Base-by-base conservation (phyloP, 1,140 invertebrate species). In the Calephelis virginiensis region DNA sequence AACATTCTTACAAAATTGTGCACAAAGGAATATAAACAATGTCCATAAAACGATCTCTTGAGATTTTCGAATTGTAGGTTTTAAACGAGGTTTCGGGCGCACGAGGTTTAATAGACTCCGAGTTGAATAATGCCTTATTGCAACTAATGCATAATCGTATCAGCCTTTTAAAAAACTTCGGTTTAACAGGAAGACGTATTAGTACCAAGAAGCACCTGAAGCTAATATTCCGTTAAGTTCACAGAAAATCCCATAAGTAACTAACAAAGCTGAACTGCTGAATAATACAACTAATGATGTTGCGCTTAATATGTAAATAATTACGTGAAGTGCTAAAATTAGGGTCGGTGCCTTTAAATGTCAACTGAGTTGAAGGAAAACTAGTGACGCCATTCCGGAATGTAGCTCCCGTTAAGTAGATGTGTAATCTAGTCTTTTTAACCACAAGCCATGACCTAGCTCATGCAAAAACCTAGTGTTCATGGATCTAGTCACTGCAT, bases 231-330 rank as follows among this genome's bases (percentile, higher is more conserved):
- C 10, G 17, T 28, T 28, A 53, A 11, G 8, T 53, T 53, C 50
- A 28, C 49, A 50, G 6, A 9, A 17, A 13, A 14, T 9, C 49
- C 14, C 49, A 50, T 50, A 50, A 28, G 28, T 10, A 10, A 13
- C 4, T 10, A 17, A 37, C 28, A 53, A 53, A 13, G 28, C 9
- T 37, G 28, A 56, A 11, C 28, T 56, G 28, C 50, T 56, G 50
- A 56, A 56, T 56, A 56, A 56, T 11, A 37, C 28, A 28, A 37
- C 14, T 56, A 37, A 56, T 37, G 50, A 56, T 37, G 28, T 12
- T 59, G 56, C 8, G 56, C 37, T 59, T 59, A 59, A 59, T 59
- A 59, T 59, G 56, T 59, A 59, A 59, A 59, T 59, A 59, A 59
- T 59, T 40, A 59, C 56, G n/a, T 59, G 28, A 38, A 59, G 37